phyloP scores from a whole-genome alignment of 2,113 vertebrate genomes.

The Pipa parva region DNA sequence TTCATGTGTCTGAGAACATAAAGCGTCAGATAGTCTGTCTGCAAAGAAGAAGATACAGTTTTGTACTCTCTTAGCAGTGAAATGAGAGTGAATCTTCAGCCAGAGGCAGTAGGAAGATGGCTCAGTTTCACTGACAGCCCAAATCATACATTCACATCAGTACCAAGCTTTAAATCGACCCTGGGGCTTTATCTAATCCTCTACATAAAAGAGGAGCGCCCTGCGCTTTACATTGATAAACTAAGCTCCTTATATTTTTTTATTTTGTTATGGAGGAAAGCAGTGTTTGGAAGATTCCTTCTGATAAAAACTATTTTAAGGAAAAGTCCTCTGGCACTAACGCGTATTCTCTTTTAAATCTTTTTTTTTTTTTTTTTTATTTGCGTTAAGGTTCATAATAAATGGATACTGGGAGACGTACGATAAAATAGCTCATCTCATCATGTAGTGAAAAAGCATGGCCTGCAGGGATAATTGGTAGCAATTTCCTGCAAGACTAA shows the following conservation, averaged over 20 bases:
- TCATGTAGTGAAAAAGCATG: not conserved
- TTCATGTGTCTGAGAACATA: slow-evolving; percentile 12
- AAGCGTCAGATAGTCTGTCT: not conserved
- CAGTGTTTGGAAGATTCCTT: not conserved
- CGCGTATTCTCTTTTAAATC: not conserved
- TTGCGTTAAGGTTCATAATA: not conserved
- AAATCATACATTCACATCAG: slow-evolving; percentile 1
- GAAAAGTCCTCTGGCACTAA: not conserved
- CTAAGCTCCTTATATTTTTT: not conserved
- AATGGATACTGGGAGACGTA: not conserved
- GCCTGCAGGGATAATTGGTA: slow-evolving; percentile 25
- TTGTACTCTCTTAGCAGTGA: not conserved
- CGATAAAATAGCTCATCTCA: not conserved
- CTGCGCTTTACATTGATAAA: slow-evolving; percentile 26
- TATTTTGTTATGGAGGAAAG: not conserved
- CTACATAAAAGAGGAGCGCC: slow-evolving; percentile 20
- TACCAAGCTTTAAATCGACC: slow-evolving; percentile 8
- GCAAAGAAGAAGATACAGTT: not conserved
- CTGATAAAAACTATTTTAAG: not conserved
- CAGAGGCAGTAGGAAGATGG: not conserved
- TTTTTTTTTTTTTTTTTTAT: not conserved
- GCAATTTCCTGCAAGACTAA: slow-evolving; percentile 17
- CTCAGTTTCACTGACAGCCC: not conserved
- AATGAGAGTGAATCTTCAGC: not conserved
- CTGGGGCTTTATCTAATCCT: slow-evolving; percentile 23